A percentile compares a stretch with the other conserved stretches of the same genome.
These are phyloP conservation scores for Craseonycteris thonglongyai DNA, from an alignment of 2,113 vertebrate species.

Conservation along the genomic window DNA sequence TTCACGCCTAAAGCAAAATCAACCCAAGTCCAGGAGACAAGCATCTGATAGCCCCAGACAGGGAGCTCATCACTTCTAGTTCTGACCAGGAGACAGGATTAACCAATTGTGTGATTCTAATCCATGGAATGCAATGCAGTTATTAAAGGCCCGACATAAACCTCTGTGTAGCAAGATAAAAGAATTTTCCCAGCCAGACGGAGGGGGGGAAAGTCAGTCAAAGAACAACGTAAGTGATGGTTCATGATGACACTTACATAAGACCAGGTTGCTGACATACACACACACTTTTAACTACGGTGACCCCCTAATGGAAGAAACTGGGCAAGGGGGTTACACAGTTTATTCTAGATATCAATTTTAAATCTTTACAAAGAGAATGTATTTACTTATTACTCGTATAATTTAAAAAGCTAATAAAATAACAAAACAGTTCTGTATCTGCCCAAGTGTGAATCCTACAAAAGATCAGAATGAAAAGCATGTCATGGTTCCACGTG, in stretches of 20 bases:
- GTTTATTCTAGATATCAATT: neutral
- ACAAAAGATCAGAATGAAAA: neutral
- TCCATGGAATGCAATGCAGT: neutral
- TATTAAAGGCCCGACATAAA: neutral
- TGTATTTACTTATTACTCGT: neutral
- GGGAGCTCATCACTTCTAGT: neutral
- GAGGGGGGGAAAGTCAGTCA: neutral
- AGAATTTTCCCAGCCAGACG: neutral
- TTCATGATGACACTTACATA: neutral
- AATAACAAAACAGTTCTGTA: neutral
- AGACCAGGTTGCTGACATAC: neutral
- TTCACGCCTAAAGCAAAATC: neutral
- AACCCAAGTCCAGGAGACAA: too few relatives aligned
- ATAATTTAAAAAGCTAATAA: conserved; percentile 17
- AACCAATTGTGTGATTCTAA: neutral
- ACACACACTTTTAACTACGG: neutral
- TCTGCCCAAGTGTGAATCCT: neutral
- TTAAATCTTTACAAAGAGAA: neutral
- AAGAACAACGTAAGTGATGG: neutral
- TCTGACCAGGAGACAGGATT: too few relatives aligned
- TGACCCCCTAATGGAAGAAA: neutral
- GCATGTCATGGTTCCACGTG: neutral
- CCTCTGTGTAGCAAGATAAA: neutral
- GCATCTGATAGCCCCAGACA: accelerated
- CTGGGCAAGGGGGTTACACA: neutral